Conservation (phyloP, 2,113 vertebrate species). For the Vombatus ursinus region DNA sequence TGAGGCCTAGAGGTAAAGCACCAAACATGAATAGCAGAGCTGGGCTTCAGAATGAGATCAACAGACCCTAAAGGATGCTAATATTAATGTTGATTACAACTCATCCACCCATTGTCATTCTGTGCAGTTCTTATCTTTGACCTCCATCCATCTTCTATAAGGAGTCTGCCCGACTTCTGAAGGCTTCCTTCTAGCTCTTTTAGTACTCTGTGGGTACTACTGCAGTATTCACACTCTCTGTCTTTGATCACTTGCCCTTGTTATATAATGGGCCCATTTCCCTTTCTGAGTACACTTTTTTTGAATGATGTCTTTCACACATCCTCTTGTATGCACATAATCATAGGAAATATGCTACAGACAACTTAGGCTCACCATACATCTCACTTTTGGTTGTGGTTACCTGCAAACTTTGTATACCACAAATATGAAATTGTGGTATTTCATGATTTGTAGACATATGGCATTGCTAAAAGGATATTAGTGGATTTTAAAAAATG, state of each 20-base stretch:
- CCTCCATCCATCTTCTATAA: background rate
- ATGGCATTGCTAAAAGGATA: background rate
- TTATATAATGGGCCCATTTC: background rate
- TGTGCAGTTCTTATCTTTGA: background rate
- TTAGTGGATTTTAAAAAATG: background rate
- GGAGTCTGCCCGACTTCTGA: background rate
- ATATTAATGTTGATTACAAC: background rate
- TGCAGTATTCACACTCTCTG: background rate
- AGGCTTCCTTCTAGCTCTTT: background rate
- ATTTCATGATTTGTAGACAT: background rate
- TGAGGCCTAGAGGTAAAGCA: background rate
- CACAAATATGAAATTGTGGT: background rate
- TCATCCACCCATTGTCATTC: background rate
- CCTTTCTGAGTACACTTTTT: background rate
- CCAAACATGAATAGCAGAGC: background rate
- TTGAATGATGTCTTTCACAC: background rate
- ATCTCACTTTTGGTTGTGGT: background rate
- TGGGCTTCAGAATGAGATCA: background rate
- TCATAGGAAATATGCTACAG: background rate
- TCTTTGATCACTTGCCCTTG: background rate
- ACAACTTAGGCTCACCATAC: background rate
- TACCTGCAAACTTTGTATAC: background rate
- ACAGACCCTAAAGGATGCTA: background rate
- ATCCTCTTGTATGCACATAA: background rate
- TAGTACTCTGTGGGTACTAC: background rate